Conservation (phyloP, 1,140 invertebrate genomes). For the Leucophenga varia region DNA sequence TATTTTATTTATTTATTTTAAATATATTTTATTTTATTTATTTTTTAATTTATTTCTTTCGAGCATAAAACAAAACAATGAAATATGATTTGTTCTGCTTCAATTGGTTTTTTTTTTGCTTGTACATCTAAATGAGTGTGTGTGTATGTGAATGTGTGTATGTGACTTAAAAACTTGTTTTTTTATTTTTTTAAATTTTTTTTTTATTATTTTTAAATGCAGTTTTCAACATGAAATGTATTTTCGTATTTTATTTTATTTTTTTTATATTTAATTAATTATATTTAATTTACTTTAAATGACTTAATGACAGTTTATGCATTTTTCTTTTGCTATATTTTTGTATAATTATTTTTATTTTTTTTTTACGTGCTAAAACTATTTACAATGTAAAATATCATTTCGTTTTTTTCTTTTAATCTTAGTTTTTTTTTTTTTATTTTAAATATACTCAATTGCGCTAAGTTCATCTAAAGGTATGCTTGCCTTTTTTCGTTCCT, state of each 20-base stretch:
- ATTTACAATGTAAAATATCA: conserved; percentile 54
- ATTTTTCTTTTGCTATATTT: conserved; percentile 34
- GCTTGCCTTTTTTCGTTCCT: background rate
- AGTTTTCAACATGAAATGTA: conserved; percentile 2
- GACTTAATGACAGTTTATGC: conserved; percentile 36
- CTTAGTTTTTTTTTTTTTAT: conserved; percentile 23
- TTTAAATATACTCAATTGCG: conserved; percentile 52
- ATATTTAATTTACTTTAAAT: conserved; percentile 28
- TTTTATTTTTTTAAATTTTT: no score
- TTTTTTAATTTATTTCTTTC: no score
- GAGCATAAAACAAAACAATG: no score
- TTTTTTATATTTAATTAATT: conserved; percentile 8
- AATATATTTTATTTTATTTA: no score
- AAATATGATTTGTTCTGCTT: no score
- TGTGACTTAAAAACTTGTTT: no score
- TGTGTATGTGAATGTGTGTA: no score
- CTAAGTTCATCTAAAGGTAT: conserved; percentile 55
- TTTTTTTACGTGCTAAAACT: conserved; percentile 48
- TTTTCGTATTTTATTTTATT: background rate
- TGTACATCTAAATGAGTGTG: no score
- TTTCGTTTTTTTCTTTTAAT: conserved; percentile 6
- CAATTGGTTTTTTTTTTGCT: no score
- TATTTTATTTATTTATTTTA: no score
- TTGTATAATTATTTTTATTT: conserved; percentile 23
- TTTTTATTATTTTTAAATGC: no score